Evolutionary conservation across 1,140 invertebrate genomes (phyloP).

Genomic region (Drosophila saltans): DNA sequence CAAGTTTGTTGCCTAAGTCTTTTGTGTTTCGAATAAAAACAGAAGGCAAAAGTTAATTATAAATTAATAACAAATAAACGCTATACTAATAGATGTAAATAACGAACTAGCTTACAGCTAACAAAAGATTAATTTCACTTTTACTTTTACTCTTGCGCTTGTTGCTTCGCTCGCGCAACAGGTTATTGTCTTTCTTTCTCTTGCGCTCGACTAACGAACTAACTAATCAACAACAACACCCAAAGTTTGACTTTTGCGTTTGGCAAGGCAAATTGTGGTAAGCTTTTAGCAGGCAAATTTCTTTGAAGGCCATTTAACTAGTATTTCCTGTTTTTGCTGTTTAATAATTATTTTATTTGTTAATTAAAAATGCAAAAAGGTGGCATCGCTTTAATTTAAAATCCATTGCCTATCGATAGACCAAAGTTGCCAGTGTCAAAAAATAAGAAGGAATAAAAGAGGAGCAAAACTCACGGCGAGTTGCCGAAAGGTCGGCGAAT

Average conservation of each 20-base stretch:
- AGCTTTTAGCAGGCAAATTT: not conserved
- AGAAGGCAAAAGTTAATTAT: not conserved
- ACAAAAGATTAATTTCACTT: slow-evolving; percentile 18
- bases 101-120: slow-evolving; percentile 7
- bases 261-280: not conserved
- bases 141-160: slow-evolving; percentile 63
- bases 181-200: slow-evolving; percentile 52
- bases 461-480: not conserved
- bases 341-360: not conserved
- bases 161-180: slow-evolving; percentile 64
- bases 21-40: slow-evolving; percentile 25
- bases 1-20: slow-evolving; percentile 64
- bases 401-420: not conserved
- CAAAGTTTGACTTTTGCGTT: not conserved
- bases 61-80: not conserved
- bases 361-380: not conserved
- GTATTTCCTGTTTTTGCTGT: not conserved
- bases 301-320: not conserved
- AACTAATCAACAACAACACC: not conserved
- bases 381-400: not conserved
- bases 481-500: not conserved
- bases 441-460: not conserved
- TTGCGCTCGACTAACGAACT: not conserved
- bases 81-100: not conserved
- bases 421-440: not conserved